Evolutionary conservation across 2,797 vertebrate genomes (phyloP).

Genomic region (Xiphorhynchus erythropygius): DNA sequence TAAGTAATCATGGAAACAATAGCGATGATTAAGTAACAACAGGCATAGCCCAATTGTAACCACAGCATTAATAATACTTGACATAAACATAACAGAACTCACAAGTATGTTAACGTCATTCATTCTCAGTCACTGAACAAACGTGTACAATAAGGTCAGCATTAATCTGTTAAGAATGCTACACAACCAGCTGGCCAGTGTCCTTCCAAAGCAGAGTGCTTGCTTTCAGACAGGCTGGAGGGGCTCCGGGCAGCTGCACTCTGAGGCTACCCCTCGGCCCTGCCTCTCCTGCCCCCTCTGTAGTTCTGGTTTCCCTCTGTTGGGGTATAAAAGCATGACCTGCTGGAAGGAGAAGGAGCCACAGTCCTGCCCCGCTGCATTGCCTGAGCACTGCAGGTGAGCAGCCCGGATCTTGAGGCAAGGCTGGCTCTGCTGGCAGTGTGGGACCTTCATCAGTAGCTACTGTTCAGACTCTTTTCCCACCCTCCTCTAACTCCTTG

Average conservation of each 20-base stretch:
- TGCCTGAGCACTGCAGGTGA: neutral
- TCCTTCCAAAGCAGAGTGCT: neutral
- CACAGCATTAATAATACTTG: neutral
- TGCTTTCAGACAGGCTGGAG: neutral
- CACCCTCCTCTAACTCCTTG: neutral
- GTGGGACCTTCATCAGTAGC: neutral
- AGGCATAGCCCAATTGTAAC: slow-evolving; percentile 6
- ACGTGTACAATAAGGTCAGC: slow-evolving; percentile 50
- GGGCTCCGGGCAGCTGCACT: neutral
- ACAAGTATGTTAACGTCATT: slow-evolving; percentile 11
- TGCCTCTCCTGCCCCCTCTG: neutral
- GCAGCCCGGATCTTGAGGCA: neutral
- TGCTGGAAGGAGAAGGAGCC: neutral
- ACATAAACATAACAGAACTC: neutral
- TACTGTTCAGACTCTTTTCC: neutral
- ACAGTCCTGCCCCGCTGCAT: neutral
- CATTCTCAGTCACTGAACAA: slow-evolving; percentile 14
- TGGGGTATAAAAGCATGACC: neutral
- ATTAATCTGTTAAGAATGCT: slow-evolving; percentile 31
- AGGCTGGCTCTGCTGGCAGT: neutral
- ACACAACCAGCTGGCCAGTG: neutral
- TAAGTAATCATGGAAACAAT: slow-evolving; percentile 13
- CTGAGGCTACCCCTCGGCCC: neutral
- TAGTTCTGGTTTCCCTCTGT: neutral
- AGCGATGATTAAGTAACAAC: neutral